Evolutionary conservation across 2,888 invertebrate genomes (phyloP), one percentile per base, ranked within the genome.

Genomic region (Parelbella ahira): DNA sequence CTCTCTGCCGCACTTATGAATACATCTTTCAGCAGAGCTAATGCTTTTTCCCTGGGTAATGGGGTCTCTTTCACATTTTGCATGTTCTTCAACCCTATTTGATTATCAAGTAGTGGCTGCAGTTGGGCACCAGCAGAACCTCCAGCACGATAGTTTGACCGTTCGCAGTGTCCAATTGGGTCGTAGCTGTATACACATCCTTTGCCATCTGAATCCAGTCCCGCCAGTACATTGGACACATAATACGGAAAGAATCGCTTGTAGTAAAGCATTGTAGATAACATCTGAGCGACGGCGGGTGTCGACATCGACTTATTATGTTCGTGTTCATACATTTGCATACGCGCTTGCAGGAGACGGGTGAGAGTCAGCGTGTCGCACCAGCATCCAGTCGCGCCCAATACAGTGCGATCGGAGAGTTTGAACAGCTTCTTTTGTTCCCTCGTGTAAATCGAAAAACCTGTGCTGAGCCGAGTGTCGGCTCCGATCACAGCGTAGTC

Each of bases 171-270:
- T 0, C 99, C 99, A 52, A 99, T 94, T 0, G 99, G 99, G 77
- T 99, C 99, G 73, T 98, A 99, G 64, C 95, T 95, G 84, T 93
- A 99, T 3, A 99, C 94, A 57, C 94, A 94, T 4, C 99, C 99
- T 68, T 95, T 94, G 1, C 98, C 99, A 49, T 98, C 93, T 15
- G 91, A 91, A 80, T 99, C 98, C 37, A 99, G 72, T 0, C 99
- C 99, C 34, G 96, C 99, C 38, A 99, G 82, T 29, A 99, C 92
- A 68, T 98, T 98, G 13, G 96, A 95, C 10, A 98, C 94, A 68
- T 98, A 99, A 76, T 98, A 99, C 0, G 99, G 99, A 81, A 99
- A 99, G 83, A 99, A 99, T 42, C 99, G 91, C 61, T 97, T 95
- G 74, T 97, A 95, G 72, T 99, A 99, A 56, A 99, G 89, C 89